These are phyloP conservation scores for Drosophila equinoxialis DNA, from an alignment of 1,140 invertebrate genomes.

Conservation along the genomic window DNA sequence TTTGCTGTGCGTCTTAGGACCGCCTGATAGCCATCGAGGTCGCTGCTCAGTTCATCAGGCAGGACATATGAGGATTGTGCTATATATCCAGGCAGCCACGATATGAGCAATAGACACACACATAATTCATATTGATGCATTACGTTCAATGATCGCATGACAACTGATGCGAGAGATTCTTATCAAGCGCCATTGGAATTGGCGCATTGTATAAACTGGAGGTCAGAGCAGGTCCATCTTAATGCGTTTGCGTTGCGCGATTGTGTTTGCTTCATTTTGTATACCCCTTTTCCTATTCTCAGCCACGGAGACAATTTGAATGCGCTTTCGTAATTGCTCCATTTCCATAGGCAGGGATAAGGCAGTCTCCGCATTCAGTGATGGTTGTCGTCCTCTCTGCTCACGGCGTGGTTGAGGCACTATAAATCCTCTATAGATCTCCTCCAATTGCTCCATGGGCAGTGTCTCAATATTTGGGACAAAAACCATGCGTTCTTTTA, in stretches of 20 bases:
- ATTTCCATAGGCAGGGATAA: conserved; percentile 22
- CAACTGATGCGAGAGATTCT: too few relatives aligned
- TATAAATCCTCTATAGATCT: conserved; percentile 49
- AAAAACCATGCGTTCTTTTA: neutral
- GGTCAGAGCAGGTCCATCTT: conserved; percentile 44
- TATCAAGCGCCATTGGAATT: neutral
- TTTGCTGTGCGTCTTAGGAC: conserved; percentile 24
- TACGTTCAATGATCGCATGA: too few relatives aligned
- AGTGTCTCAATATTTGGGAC: conserved; percentile 27
- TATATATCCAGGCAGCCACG: neutral
- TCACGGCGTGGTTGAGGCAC: conserved; percentile 45
- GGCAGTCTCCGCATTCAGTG: too few relatives aligned
- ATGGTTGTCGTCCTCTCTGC: too few relatives aligned
- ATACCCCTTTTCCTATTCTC: conserved; percentile 46
- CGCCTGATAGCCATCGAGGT: conserved; percentile 34
- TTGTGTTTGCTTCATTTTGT: neutral
- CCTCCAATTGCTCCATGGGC: conserved; percentile 24
- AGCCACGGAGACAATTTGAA: conserved; percentile 32
- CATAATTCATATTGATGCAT: neutral
- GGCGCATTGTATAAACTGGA: neutral
- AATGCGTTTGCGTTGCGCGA: conserved; percentile 27
- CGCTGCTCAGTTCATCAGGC: conserved; percentile 2
- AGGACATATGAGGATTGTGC: neutral
- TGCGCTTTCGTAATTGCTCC: conserved; percentile 38
- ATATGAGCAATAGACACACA: neutral